Conservation (phyloP, 2,113 vertebrate species). For the Myxocyprinus asiaticus region DNA sequence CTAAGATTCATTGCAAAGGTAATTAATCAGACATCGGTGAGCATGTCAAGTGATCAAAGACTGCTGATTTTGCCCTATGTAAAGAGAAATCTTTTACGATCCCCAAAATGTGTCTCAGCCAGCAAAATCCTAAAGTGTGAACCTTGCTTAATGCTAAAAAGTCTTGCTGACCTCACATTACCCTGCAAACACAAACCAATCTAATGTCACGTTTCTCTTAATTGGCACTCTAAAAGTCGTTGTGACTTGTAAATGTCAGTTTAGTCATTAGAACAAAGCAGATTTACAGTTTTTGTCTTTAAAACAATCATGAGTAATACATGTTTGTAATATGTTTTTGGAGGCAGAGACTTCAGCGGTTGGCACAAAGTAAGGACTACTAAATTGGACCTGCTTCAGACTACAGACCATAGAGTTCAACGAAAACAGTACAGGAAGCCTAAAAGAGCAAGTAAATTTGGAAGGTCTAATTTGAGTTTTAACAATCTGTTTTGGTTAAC, state of each 20-base stretch:
- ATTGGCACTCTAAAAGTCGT: constrained; percentile 2
- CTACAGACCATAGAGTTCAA: no score
- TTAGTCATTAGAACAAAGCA: no score
- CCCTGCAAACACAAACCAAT: constrained; percentile 18
- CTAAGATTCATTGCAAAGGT: no score
- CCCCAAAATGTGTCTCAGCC: no score
- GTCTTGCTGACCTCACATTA: background rate
- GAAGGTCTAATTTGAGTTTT: background rate
- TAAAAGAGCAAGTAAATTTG: background rate
- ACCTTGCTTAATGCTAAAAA: background rate
- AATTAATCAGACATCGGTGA: no score
- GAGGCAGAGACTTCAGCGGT: background rate
- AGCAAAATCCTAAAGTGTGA: no score
- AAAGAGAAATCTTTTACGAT: no score
- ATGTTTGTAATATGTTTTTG: background rate
- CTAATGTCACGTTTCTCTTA: background rate
- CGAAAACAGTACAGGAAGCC: no score
- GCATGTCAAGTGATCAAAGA: no score
- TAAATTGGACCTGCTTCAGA: no score
- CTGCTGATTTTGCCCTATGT: no score
- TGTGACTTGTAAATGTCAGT: background rate
- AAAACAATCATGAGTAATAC: background rate
- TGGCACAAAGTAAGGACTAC: background rate
- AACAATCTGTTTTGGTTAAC: background rate
- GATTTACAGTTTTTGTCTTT: background rate